A percentile compares a stretch with the other conserved stretches of the same genome.
phyloP scores from a whole-genome alignment of 2,888 invertebrate species.

The Hoplodrina ambigua region DNA sequence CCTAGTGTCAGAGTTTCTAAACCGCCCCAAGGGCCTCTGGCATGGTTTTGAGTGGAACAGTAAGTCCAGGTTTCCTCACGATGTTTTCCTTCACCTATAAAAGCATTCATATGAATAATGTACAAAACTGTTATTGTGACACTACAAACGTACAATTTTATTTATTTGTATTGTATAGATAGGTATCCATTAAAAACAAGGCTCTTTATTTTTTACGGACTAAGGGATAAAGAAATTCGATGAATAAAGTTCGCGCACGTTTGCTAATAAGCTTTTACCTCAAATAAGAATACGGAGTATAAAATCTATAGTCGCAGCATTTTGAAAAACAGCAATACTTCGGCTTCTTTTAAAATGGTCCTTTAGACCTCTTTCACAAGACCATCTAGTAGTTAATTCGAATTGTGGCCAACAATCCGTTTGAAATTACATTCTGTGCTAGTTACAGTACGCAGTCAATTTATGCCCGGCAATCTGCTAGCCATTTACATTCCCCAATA shows the following conservation, averaged over 20 bases:
- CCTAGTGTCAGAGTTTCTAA: no score
- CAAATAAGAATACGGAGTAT: background rate
- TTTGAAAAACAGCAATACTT: background rate
- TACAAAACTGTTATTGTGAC: no score
- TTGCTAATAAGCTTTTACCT: background rate
- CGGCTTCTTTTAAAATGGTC: background rate
- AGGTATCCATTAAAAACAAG: constrained; percentile 17
- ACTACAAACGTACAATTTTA: no score
- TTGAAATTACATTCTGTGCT: constrained; percentile 36
- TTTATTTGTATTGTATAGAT: background rate
- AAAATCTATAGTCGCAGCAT: background rate
- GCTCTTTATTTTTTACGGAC: background rate
- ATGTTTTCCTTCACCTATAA: no score
- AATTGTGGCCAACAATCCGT: constrained; percentile 22
- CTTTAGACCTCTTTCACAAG: background rate
- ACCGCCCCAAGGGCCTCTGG: no score
- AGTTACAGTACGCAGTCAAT: constrained; percentile 32
- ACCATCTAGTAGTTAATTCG: background rate
- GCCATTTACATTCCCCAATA: constrained; percentile 53
- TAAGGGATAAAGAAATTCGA: constrained; percentile 2
- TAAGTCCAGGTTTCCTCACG: no score
- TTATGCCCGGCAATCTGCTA: constrained; percentile 50
- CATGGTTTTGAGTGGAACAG: no score
- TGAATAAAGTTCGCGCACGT: background rate
- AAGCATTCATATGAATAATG: no score